A percentile compares a stretch with the other conserved stretches of the same genome.
Conservation (phyloP, 1,140 invertebrate genomes). For the Uloborus diversus region DNA sequence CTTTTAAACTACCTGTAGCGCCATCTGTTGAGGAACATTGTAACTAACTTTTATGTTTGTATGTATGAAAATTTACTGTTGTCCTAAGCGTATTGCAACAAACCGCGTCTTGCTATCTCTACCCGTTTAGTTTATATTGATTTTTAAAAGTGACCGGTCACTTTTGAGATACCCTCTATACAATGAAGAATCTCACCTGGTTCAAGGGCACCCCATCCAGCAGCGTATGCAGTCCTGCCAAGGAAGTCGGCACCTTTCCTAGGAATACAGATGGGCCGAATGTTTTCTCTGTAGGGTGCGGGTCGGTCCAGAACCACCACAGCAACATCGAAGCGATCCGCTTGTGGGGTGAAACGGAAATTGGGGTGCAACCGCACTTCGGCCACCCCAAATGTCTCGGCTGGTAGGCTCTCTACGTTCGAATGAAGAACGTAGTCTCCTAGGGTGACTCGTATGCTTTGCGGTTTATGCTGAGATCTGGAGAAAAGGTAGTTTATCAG, state of each 20-base stretch:
- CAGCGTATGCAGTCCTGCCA: constrained; percentile 90
- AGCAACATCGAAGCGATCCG: constrained; percentile 86
- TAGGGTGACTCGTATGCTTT: constrained; percentile 89
- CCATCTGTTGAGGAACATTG: no score
- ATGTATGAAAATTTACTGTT: no score
- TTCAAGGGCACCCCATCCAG: constrained; percentile 91
- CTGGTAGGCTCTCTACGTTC: constrained; percentile 85
- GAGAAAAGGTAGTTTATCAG: constrained; percentile 3
- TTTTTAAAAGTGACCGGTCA: no score
- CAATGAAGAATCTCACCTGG: no score
- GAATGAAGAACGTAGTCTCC: constrained; percentile 95
- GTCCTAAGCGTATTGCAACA: no score
- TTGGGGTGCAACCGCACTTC: constrained; percentile 91
- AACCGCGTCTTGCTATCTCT: no score
- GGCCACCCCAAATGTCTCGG: constrained; percentile 88
- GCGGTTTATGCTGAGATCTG: constrained; percentile 77
- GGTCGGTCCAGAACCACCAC: constrained; percentile 87
- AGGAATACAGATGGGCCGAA: constrained; percentile 90
- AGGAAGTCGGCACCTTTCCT: constrained; percentile 89
- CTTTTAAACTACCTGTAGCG: no score
- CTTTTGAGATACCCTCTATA: no score
- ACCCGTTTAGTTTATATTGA: no score
- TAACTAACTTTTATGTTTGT: no score
- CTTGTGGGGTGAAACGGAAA: constrained; percentile 93
- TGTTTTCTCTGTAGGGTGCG: constrained; percentile 90